Percentiles rank a stretch among this genome's conserved stretches.
Evolutionary conservation across 2,113 vertebrate species (phyloP).

Genomic region (Forbesichthys papilliferus): DNA sequence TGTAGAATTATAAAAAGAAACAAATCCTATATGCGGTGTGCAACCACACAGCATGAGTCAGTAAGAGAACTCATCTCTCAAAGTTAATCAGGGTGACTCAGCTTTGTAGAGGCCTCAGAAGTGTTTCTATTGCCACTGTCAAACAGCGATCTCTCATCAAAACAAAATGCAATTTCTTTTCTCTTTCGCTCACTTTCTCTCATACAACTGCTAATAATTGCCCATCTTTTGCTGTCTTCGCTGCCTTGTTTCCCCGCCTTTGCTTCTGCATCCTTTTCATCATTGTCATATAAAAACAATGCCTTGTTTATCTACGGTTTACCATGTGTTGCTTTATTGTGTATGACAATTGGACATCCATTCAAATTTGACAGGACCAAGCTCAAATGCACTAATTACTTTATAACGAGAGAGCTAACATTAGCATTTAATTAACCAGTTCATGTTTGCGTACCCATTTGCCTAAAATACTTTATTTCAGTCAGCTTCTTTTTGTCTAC

Average conservation of each 20-base stretch:
- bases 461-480: neutral
- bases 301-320: conserved; percentile 7
- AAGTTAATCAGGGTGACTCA: conserved; percentile 2
- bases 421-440: neutral
- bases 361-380: neutral
- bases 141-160: conserved; percentile 16
- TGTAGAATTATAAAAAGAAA: too few relatives aligned
- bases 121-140: conserved; percentile 10
- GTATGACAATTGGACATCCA: neutral
- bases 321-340: neutral
- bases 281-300: conserved; percentile 6
- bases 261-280: conserved; percentile 8
- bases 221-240: neutral
- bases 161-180: neutral
- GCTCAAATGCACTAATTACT: neutral
- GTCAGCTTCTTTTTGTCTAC: neutral
- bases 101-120: conserved; percentile 5
- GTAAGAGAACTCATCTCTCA: conserved; percentile 22
- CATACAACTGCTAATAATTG: neutral
- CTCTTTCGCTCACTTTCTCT: neutral
- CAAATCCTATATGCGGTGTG: neutral
- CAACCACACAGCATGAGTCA: conserved; percentile 17
- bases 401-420: neutral
- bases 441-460: neutral
- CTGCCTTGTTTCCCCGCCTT: neutral